A percentile compares a stretch with the other conserved stretches of the same genome.
Conservation (phyloP, 2,888 invertebrate species). For the Orthosia gracilis region DNA sequence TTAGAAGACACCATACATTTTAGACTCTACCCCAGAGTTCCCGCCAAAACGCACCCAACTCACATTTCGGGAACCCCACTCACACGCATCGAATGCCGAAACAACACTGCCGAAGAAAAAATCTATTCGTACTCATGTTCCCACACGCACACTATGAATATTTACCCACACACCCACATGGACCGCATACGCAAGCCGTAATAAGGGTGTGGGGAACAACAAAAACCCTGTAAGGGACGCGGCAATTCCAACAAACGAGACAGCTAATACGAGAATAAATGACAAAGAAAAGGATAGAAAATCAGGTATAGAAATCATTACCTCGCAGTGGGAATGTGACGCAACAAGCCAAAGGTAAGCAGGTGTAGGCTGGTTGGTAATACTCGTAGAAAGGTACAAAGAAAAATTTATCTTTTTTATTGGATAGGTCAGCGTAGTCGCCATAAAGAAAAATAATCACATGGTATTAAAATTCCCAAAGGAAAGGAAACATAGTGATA, state of each 20-base stretch:
- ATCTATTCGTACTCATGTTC: constrained; percentile 76
- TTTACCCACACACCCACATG: constrained; percentile 80
- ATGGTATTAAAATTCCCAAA: constrained; percentile 58
- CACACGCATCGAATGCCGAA: constrained; percentile 77
- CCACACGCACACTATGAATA: constrained; percentile 75
- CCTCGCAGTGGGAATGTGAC: constrained; percentile 85
- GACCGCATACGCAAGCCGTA: constrained; percentile 78
- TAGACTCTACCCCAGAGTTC: constrained; percentile 71
- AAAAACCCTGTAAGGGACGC: constrained; percentile 84
- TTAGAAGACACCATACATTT: constrained; percentile 60
- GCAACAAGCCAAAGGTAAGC: constrained; percentile 83
- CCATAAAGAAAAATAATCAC: constrained; percentile 64
- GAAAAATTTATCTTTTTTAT: constrained; percentile 80
- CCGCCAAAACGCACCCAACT: constrained; percentile 81
- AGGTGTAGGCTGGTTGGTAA: constrained; percentile 85
- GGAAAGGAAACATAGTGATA: constrained; percentile 40
- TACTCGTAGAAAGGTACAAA: constrained; percentile 84
- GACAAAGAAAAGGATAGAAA: constrained; percentile 77
- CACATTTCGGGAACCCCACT: constrained; percentile 76
- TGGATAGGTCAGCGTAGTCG: constrained; percentile 83
- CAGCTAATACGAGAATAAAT: constrained; percentile 64
- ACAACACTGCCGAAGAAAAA: constrained; percentile 78
- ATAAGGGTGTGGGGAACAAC: constrained; percentile 86
- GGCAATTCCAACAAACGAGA: constrained; percentile 76
- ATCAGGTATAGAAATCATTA: constrained; percentile 85